Evolutionary conservation across 2,888 invertebrate genomes (phyloP).

Genomic region (Andricus quercusramuli): DNA sequence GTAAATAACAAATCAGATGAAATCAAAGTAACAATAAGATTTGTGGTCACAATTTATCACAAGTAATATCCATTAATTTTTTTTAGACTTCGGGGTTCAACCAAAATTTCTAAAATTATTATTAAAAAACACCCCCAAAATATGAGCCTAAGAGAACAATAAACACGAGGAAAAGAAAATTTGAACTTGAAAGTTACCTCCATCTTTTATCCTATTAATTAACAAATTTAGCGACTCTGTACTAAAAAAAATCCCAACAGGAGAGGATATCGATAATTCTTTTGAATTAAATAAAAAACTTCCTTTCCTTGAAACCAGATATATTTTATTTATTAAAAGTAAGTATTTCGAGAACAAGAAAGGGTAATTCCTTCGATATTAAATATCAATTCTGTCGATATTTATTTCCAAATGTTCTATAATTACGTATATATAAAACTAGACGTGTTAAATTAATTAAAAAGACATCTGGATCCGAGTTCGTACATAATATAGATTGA

Average conservation of each 20-base stretch:
- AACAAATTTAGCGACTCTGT: too few relatives aligned
- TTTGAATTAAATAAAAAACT: neutral
- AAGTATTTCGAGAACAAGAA: neutral
- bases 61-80: neutral
- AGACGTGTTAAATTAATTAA: slow-evolving; percentile 32
- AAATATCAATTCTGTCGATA: slow-evolving; percentile 27
- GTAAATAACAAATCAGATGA: neutral
- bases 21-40: neutral
- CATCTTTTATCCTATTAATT: too few relatives aligned
- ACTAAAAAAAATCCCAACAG: neutral
- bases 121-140: too few relatives aligned
- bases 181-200: too few relatives aligned
- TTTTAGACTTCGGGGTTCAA: too few relatives aligned
- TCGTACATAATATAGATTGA: neutral
- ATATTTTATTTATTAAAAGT: neutral
- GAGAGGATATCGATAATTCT: neutral
- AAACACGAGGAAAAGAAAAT: too few relatives aligned
- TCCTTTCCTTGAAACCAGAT: neutral
- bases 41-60: neutral
- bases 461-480: neutral
- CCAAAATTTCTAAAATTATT: too few relatives aligned
- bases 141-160: too few relatives aligned
- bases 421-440: slow-evolving; percentile 25
- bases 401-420: slow-evolving; percentile 22
- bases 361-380: neutral